Evolutionary conservation across 2,797 vertebrate genomes (phyloP), one percentile per base, ranked within the genome.

Genomic region (Podarcis siculus): DNA sequence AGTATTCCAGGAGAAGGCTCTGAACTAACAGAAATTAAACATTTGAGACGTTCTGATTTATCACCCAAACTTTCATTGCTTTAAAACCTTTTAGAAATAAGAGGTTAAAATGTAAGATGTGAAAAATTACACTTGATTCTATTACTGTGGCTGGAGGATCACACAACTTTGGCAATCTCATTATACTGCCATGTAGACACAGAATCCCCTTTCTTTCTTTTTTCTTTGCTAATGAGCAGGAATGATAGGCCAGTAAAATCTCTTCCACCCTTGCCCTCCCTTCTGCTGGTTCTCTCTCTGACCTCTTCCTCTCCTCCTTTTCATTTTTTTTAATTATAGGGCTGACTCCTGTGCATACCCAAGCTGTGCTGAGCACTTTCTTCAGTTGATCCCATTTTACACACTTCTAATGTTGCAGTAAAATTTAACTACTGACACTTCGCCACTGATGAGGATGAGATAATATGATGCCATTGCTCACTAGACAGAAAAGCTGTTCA

Each of bases 21-120:
- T 89, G 83, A 89, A 85, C 89, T 91, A 93, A 69, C 5, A 23
- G 32, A 79, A 86, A 91, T 55, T 30, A 87, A 87, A 88, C 89
- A 90, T 88, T 87, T 67, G 83, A 80, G 88, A 88, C 82, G 1
- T 0, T 73, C 75, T 1, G 2, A 82, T 84, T 23, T 76, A 85
- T 84, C 49, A 90, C 61, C 45, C 86, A 79, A 78, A 0, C 75
- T 90, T 88, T 92, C 80, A 81, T 90, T 79, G 78, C 80, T 88
- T 85, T 86, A 71, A 87, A 86, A 13, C 30, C 17, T 4, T 92
- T 32, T 66, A 27, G 79, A 32, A 3, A 32, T 23, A 32, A 72
- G 58, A 77, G 66, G 79, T 45, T 79, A 91, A 80, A 90, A 86
- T 88, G 86, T 78, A 61, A 39, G 1, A 0, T 86, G 88, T 71